Conservation (phyloP, 2,888 invertebrate species). For the Athalia cordata region DNA sequence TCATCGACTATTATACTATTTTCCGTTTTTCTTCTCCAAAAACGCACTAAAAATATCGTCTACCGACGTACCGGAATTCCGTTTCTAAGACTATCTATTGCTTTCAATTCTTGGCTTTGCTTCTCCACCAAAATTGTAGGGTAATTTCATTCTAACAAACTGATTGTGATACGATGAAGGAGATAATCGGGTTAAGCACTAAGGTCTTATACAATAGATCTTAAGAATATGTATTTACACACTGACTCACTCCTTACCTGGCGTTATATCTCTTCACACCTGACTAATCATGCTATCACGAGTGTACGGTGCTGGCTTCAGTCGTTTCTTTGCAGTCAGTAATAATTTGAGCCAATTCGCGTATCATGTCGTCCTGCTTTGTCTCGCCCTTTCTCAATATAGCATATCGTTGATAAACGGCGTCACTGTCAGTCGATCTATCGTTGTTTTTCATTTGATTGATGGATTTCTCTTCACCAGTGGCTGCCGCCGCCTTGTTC, state of each 20-base stretch:
- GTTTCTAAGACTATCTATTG: no score
- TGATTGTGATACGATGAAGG: neutral
- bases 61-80: no score
- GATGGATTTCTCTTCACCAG: slow-evolving; percentile 34
- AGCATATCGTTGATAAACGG: slow-evolving; percentile 60
- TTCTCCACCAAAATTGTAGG: no score
- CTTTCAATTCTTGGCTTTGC: no score
- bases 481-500: slow-evolving; percentile 19
- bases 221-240: slow-evolving; percentile 35
- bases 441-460: slow-evolving; percentile 49
- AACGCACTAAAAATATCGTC: no score
- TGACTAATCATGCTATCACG: slow-evolving; percentile 65
- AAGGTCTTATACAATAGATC: slow-evolving; percentile 15
- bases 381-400: slow-evolving; percentile 64
- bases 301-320: slow-evolving; percentile 61
- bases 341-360: slow-evolving; percentile 64
- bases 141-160: neutral
- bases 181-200: neutral
- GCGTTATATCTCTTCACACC: slow-evolving; percentile 41
- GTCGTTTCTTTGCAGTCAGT: slow-evolving; percentile 65
- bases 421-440: slow-evolving; percentile 32
- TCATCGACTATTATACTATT: no score
- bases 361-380: slow-evolving; percentile 59
- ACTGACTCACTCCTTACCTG: slow-evolving; percentile 51
- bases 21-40: no score